Conservation (phyloP, 2,797 vertebrate species). For the Toxotes lorentzi region DNA sequence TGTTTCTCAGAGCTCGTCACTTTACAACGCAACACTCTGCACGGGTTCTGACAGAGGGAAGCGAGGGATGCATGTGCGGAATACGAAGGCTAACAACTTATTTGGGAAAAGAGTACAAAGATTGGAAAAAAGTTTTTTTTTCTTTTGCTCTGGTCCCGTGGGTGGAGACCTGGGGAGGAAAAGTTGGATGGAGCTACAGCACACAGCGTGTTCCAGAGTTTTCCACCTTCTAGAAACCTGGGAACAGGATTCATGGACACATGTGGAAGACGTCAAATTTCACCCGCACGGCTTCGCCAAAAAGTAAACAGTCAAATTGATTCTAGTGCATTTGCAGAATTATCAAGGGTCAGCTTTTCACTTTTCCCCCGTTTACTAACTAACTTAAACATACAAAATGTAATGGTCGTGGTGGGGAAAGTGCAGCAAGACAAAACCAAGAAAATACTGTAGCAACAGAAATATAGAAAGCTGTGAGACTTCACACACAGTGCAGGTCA, state of each 20-base stretch:
- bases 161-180: conserved; percentile 46
- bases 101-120: neutral
- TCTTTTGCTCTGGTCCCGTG: conserved; percentile 35
- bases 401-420: conserved; percentile 2
- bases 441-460: neutral
- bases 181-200: conserved; percentile 57
- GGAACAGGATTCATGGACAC: conserved; percentile 54
- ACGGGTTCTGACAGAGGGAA: conserved; percentile 14
- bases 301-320: conserved; percentile 21
- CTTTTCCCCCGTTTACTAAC: conserved; percentile 27
- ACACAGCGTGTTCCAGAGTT: conserved; percentile 34
- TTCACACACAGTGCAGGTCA: neutral
- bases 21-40: neutral
- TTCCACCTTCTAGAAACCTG: conserved; percentile 57
- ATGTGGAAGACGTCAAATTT: conserved; percentile 58
- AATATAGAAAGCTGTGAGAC: neutral
- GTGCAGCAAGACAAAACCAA: neutral
- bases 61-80: conserved; percentile 8
- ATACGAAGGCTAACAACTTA: conserved; percentile 2
- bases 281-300: conserved; percentile 7
- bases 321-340: conserved; percentile 30
- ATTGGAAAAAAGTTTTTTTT: neutral
- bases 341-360: conserved; percentile 12
- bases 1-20: conserved; percentile 17
- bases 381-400: neutral